Conservation (phyloP, 2,888 invertebrate genomes). For the Dicyrtoma fusca region DNA sequence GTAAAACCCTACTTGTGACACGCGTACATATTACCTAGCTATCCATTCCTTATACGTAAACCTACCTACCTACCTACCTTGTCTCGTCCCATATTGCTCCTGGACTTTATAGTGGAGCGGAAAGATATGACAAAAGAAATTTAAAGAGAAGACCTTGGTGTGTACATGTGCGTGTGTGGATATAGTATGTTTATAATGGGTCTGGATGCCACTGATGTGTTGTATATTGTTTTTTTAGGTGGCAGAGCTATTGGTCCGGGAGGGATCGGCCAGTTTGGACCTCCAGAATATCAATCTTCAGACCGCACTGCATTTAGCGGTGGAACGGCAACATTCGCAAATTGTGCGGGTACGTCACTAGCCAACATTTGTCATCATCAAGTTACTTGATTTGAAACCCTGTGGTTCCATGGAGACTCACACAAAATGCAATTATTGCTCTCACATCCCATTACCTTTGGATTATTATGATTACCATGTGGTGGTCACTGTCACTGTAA, state of each 20-base stretch:
- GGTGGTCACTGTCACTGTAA: conserved; percentile 23
- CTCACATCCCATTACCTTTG: conserved; percentile 35
- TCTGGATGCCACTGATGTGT: not conserved
- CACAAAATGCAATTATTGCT: conserved; percentile 44
- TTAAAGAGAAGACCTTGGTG: not conserved
- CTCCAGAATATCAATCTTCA: conserved; percentile 95
- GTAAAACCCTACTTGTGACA: no score
- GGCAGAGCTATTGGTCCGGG: conserved; percentile 82
- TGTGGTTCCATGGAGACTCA: conserved; percentile 42
- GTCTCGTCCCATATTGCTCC: no score
- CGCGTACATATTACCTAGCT: no score
- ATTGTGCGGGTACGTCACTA: conserved; percentile 77
- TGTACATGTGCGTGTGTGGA: not conserved
- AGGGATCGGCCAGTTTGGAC: conserved; percentile 91
- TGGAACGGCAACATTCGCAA: conserved; percentile 96
- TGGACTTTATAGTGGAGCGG: no score
- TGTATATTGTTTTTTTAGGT: conserved; percentile 67
- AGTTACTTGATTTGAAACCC: conserved; percentile 39
- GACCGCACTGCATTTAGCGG: conserved; percentile 79
- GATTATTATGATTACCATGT: conserved; percentile 38
- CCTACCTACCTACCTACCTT: no score
- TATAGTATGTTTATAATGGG: not conserved
- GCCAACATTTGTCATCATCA: conserved; percentile 49
- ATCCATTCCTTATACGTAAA: no score
- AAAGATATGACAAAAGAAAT: not conserved